Conservation (phyloP, 2,797 vertebrate species). For the Dipus sagitta region DNA sequence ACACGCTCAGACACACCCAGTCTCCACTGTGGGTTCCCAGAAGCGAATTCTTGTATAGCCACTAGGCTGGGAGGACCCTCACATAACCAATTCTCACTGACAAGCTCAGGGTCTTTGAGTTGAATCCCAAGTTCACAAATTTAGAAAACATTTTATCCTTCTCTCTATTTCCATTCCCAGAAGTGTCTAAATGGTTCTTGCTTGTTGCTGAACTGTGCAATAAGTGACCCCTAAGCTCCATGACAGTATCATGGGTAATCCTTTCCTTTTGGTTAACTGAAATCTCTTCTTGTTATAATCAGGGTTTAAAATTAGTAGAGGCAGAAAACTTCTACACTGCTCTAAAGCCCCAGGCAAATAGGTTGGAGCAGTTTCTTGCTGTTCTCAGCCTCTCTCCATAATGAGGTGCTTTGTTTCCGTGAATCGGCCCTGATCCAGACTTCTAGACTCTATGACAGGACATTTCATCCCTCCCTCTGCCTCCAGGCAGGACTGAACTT, state of each 20-base stretch:
- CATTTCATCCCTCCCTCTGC: conserved; percentile 78
- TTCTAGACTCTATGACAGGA: conserved; percentile 80
- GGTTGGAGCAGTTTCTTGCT: conserved; percentile 72
- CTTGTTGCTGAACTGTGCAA: neutral
- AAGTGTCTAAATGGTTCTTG: conserved; percentile 15
- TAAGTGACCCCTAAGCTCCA: neutral
- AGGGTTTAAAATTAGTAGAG: conserved; percentile 70
- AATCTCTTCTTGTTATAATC: conserved; percentile 66
- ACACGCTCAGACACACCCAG: conserved; percentile 82
- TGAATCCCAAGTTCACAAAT: conserved; percentile 50
- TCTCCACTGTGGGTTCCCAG: conserved; percentile 76
- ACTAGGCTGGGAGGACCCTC: conserved; percentile 78
- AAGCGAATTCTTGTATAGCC: conserved; percentile 68
- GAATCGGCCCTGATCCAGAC: conserved; percentile 78
- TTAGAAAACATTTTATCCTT: conserved; percentile 33
- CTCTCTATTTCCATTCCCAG: conserved; percentile 19
- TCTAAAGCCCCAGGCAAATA: conserved; percentile 70
- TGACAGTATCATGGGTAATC: neutral
- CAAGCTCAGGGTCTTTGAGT: conserved; percentile 31
- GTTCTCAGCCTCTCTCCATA: conserved; percentile 81
- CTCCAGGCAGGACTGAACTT: conserved; percentile 79
- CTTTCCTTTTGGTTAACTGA: conserved; percentile 49
- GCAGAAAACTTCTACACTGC: conserved; percentile 48
- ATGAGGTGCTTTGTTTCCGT: conserved; percentile 83
- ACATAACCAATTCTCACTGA: conserved; percentile 44